Conservation (phyloP, 1,140 invertebrate genomes). For the Drosophila pectinifera region DNA sequence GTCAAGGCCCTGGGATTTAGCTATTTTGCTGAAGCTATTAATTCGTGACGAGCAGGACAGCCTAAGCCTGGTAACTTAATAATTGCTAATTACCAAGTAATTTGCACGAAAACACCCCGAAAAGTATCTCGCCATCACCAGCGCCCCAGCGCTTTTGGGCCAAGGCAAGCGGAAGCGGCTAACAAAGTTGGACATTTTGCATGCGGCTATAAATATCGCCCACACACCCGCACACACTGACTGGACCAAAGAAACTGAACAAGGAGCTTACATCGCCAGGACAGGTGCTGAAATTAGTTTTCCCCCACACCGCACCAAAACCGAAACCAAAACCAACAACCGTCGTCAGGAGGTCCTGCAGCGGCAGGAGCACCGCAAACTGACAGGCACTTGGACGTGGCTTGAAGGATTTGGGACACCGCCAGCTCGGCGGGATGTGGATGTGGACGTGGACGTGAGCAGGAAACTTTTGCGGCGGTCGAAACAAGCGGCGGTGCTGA, state of each 20-base stretch:
- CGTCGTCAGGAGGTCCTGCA: constrained; percentile 11
- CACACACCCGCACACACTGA: constrained; percentile 1
- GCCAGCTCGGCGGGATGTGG: constrained; percentile 2
- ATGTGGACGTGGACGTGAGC: constrained; percentile 21
- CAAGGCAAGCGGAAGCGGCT: constrained; percentile 58
- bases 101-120: constrained; percentile 8
- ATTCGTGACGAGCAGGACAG: neutral
- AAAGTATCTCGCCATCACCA: neutral
- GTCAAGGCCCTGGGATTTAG: too few relatives aligned
- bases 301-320: constrained; percentile 1
- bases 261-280: constrained; percentile 43
- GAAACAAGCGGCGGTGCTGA: constrained; percentile 49
- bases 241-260: constrained; percentile 54
- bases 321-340: neutral
- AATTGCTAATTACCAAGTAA: constrained; percentile 31
- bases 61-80: constrained; percentile 14
- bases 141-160: constrained; percentile 28
- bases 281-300: constrained; percentile 77
- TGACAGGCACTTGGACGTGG: constrained; percentile 34
- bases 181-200: constrained; percentile 72
- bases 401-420: constrained; percentile 44
- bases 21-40: neutral
- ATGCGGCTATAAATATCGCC: constrained; percentile 42
- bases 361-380: constrained; percentile 16
- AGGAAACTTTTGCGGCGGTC: constrained; percentile 37